Percentiles rank a stretch among this genome's conserved stretches.
Conservation (phyloP, 2,797 vertebrate genomes). For the Dendrocincla fuliginosa region DNA sequence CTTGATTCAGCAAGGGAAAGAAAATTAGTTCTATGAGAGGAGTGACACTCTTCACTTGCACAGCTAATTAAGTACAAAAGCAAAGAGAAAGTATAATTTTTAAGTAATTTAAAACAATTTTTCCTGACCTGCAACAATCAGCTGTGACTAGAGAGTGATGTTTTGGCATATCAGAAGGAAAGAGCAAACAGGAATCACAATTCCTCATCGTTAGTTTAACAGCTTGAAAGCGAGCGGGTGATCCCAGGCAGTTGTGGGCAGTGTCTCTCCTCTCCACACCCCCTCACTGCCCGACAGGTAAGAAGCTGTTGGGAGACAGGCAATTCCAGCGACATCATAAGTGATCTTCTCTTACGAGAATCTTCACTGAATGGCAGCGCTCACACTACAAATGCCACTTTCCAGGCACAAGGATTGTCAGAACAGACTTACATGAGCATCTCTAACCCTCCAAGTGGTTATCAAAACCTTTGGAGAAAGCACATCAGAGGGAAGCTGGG, state of each 20-base stretch:
- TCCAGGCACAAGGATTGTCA: background rate
- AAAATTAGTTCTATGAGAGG: background rate
- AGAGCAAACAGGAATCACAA: background rate
- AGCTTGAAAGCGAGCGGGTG: background rate
- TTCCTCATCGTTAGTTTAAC: background rate
- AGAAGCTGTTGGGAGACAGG: background rate
- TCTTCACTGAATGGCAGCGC: background rate
- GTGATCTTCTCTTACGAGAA: background rate
- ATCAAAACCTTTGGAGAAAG: background rate
- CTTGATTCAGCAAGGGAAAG: slow-evolving; percentile 6
- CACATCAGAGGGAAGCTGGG: background rate
- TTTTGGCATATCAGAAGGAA: background rate
- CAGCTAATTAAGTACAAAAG: background rate
- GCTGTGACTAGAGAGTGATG: background rate
- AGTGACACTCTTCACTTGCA: background rate
- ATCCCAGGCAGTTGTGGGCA: background rate
- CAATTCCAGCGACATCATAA: background rate
- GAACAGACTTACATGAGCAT: background rate
- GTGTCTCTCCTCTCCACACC: background rate
- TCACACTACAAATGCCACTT: background rate
- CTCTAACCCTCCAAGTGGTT: background rate
- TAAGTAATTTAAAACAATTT: background rate
- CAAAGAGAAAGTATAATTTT: background rate
- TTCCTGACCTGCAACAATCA: background rate
- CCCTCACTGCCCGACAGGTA: background rate